Base-by-base conservation (phyloP, 1,140 invertebrate species). In the Neelides sp. region DNA sequence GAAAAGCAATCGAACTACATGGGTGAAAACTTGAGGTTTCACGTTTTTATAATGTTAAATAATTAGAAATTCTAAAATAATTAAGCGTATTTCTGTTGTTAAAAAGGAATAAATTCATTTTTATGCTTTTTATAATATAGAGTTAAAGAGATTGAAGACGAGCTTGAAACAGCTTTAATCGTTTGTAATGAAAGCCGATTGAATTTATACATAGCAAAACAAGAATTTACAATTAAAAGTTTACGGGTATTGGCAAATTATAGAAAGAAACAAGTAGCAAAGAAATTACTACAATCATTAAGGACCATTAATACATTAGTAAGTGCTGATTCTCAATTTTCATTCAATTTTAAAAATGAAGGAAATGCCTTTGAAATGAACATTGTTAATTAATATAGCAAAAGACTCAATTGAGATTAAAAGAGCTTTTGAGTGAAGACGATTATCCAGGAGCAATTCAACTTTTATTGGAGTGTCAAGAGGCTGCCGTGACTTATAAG, bases 381-480 rank as follows among this genome's bases (percentile, higher is more conserved):
- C n/a, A n/a, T n/a, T 34, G 49, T 47, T 39, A 47, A 43, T 63
- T 55, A 54, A 70, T 70, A 28, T 59, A 82, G 79, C 76, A 81
- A 71, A 78, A 80, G 61, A 91, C 88, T 4, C 87, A 93, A 67
- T 77, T 83, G 40, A 74, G 82, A 62, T 74, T 93, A 0, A 78
- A 87, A 49, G 80, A 87, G 62, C 68, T 94, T 40, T 60, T 95
- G 20, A 75, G 73, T 40, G 82, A 84, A 59, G 84, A 83, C 58
- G 87, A 95, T 67, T 96, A 86, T 48, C 80, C 82, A 40, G 80
- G 80, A 41, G 90, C 90, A 2, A 94, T 96, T 53, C 78, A 82
- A 13, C 67, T 96, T 22, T 75, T 93, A 42, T 66, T 91, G 22
- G 85, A 91, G 67, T 93, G 89, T 62, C 84, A 87, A 64, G 83